Evolutionary conservation across 2,888 invertebrate species (phyloP), one percentile per base, ranked within the genome.

Genomic region (Zonitis immaculata): DNA sequence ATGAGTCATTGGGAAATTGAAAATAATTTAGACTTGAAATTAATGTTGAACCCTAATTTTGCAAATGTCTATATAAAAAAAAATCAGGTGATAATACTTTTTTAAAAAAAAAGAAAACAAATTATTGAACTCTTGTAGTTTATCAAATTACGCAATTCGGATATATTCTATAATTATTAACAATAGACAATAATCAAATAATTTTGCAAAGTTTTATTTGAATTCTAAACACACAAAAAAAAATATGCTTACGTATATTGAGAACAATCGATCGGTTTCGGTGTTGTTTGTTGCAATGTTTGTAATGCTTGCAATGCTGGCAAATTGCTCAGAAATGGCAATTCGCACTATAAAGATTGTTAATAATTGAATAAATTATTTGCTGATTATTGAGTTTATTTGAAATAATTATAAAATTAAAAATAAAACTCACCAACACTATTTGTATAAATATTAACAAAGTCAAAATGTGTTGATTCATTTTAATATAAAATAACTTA

Each of bases 191-290:
- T n/a, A n/a, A n/a, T n/a, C n/a, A n/a, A n/a, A n/a, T n/a, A n/a
- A n/a, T n/a, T n/a, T n/a, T n/a, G n/a, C n/a, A n/a, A n/a, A n/a
- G n/a, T n/a, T n/a, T n/a, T n/a, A n/a, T n/a, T n/a, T n/a, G n/a
- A n/a, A n/a, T n/a, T n/a, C n/a, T 8, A 16, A 35, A 14, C 6
- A 30, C n/a, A 14, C 5, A 12, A 32, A 14, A 7, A 32, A 6
- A 35, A 35, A 35, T 6, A 8, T 35, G 25, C 56, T 56, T 53
- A 56, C 56, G 53, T 56, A 46, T 56, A 47, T 46, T 47, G 42
- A 28, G 28, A 35, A 35, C 57, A 57, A 45, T 54, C 44, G 20
- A 46, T 42, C n/a, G 42, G 39, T 42, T 47, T 49, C 9, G 44
- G 46, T 26, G 26, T 12, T 28, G 44, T 52, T 18, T 52, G 32